Base-by-base conservation (phyloP, 1,140 invertebrate genomes). In the Formica exsecta region DNA sequence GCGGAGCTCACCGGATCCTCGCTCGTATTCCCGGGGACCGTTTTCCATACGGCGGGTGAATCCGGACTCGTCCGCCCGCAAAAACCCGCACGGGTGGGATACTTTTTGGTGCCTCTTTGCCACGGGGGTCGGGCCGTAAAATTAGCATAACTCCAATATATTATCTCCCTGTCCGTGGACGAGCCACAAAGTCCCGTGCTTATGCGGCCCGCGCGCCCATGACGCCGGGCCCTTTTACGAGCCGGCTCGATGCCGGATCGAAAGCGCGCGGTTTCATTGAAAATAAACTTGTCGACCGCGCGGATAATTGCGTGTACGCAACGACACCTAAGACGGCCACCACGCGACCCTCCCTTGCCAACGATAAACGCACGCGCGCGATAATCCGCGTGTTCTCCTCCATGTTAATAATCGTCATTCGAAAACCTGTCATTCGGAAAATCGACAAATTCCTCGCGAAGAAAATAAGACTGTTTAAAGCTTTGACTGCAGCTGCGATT, bases 111-210 rank as follows among this genome's bases (percentile, higher is more conserved):
- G 89, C 90, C 90, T 91, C 32, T 87, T 90, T 86, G 86, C 88
- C 91, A 38, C 61, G 62, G 51, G 84, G 79, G 54, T n/a, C 87
- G 3, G 75, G 59, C 88, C 88, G 90, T 92, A 92, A 92, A 93
- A 93, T 93, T 93, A 93, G 91, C 92, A 93, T 93, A 93, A 93
- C 91, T 92, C 70, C 86, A 85, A 92, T 92, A 92, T 92, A 91
- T 92, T 92, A 92, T 93, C 87, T 81, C 32, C 62, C 54, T 66
- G 74, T 77, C 79, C 86, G 77, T 57, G 57, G 38, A 61, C 81
- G 57, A 81, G 77, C 74, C 79, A 64, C 88, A 65, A 84, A 79
- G 64, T 88, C 65, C 61, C n/a, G 38, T 59, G 76, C 61, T 86
- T 61, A 71, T 70, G 61, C 77, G 51, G 25, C 62, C 41, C 74